Percentiles rank a stretch among this genome's conserved stretches.
phyloP scores from a whole-genome alignment of 2,888 invertebrate species.

The Agapetus fuscipes region DNA sequence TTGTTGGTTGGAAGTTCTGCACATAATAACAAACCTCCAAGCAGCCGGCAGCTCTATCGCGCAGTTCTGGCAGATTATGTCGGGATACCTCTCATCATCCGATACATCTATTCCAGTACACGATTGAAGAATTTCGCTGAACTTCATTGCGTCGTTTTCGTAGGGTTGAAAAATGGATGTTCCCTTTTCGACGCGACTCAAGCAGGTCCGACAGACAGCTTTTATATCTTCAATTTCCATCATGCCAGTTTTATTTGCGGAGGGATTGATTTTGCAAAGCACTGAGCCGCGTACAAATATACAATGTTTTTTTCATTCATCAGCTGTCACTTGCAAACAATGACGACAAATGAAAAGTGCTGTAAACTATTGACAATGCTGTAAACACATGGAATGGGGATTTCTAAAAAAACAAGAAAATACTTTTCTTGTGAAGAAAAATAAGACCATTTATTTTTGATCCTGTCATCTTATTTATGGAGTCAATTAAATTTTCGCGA shows the following conservation, averaged over 20 bases:
- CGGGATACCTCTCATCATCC: slow-evolving; percentile 4
- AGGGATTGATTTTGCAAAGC: not conserved
- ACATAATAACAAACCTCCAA: slow-evolving; percentile 12
- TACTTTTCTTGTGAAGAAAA: too few relatives aligned
- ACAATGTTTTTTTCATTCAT: too few relatives aligned
- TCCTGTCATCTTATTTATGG: too few relatives aligned
- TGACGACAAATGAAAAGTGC: too few relatives aligned
- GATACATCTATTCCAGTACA: not conserved
- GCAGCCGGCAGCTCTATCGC: slow-evolving; percentile 3
- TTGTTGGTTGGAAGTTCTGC: slow-evolving; percentile 3
- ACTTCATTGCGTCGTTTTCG: not conserved
- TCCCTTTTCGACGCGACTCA: not conserved
- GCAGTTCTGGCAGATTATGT: slow-evolving; percentile 8
- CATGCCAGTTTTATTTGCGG: not conserved
- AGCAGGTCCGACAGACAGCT: not conserved
- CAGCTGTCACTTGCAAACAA: too few relatives aligned
- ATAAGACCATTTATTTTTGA: too few relatives aligned
- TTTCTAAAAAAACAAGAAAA: too few relatives aligned
- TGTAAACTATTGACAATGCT: too few relatives aligned
- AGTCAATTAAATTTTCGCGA: too few relatives aligned
- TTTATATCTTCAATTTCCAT: too few relatives aligned
- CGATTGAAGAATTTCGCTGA: not conserved
- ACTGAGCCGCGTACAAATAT: too few relatives aligned
- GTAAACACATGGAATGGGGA: too few relatives aligned
- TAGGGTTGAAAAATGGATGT: not conserved